phyloP scores from a whole-genome alignment of 2,113 vertebrate genomes.

The Peromyscus leucopus region DNA sequence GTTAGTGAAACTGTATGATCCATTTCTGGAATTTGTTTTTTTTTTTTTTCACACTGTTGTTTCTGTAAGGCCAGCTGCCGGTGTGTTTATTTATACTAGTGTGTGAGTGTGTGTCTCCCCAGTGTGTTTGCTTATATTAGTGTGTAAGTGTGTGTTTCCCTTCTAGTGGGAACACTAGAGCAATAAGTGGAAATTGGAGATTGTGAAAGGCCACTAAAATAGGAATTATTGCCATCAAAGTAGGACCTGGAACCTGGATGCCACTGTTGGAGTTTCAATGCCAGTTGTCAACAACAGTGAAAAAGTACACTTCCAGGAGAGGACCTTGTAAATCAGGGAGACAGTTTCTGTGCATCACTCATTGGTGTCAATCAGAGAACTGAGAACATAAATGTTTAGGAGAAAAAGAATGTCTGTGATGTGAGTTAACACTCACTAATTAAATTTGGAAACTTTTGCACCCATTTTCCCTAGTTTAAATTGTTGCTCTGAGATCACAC shows the following conservation, averaged over 20 bases:
- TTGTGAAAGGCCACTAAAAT: not conserved
- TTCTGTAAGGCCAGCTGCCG: not conserved
- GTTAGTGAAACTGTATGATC: not conserved
- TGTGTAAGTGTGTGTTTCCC: not conserved
- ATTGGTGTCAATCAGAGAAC: not conserved
- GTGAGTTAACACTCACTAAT: slow-evolving; percentile 11
- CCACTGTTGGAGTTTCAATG: not conserved
- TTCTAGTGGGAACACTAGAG: not conserved
- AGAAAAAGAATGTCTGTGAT: not conserved
- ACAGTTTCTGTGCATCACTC: not conserved
- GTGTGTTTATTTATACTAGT: not conserved
- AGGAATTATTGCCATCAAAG: not conserved
- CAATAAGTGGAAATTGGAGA: not conserved
- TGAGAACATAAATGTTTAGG: not conserved
- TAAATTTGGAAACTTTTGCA: not conserved
- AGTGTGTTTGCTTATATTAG: not conserved
- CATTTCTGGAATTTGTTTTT: not conserved
- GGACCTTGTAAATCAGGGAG: not conserved
- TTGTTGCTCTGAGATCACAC: not conserved
- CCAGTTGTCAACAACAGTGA: not conserved
- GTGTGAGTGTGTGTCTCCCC: not conserved
- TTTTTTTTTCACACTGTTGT: not conserved
- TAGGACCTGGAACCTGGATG: not conserved
- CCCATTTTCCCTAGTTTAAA: slow-evolving; percentile 34
- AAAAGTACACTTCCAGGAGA: not conserved